Conservation (phyloP, 2,797 vertebrate genomes). For the Gallinago stenura region DNA sequence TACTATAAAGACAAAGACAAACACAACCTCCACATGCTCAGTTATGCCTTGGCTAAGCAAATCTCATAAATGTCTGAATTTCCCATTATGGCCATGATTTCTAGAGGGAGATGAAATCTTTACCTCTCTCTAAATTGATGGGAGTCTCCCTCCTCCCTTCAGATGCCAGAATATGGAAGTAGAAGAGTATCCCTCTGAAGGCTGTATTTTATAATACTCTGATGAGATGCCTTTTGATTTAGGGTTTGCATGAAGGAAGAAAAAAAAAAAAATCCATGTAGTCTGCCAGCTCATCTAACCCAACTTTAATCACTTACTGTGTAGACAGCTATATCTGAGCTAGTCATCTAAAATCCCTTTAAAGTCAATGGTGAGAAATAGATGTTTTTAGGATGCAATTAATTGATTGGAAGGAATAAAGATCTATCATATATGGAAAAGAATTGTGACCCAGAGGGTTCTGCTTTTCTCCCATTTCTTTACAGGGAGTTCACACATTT, state of each 20-base stretch:
- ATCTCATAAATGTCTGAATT: conserved; percentile 51
- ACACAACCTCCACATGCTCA: not conserved
- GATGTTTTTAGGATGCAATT: conserved; percentile 69
- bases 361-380: conserved; percentile 68
- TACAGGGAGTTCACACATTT: not conserved
- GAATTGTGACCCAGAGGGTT: conserved; percentile 32
- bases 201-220: conserved; percentile 50
- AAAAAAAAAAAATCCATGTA: not conserved
- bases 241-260: conserved; percentile 44
- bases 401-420: conserved; percentile 59
- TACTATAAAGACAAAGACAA: not conserved
- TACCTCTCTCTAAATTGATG: conserved; percentile 58
- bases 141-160: conserved; percentile 54
- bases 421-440: conserved; percentile 40
- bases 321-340: conserved; percentile 64
- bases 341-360: conserved; percentile 73
- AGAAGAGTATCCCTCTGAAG: conserved; percentile 27
- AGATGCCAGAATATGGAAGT: conserved; percentile 41
- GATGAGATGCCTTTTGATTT: conserved; percentile 68
- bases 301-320: conserved; percentile 67
- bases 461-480: conserved; percentile 12
- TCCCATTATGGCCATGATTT: conserved; percentile 45
- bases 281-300: conserved; percentile 60
- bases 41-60: conserved; percentile 4
- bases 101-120: conserved; percentile 61